Base-by-base conservation (phyloP, 2,888 invertebrate genomes). In the Cremastobaeus sp. region DNA sequence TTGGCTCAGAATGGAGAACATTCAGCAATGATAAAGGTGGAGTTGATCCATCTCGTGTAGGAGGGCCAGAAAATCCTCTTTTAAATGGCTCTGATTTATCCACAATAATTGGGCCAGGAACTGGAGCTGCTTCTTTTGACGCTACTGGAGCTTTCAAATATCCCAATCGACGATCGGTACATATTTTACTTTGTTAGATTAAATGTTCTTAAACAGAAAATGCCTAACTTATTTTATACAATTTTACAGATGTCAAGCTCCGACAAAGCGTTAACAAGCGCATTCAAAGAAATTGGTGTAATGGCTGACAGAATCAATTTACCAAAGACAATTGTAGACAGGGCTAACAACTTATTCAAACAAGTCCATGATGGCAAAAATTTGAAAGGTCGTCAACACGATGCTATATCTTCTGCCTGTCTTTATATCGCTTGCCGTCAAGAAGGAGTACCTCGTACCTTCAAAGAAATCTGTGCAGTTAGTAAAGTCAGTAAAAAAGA, bases 1-100 rank as follows among this genome's bases (percentile, higher is more conserved):
- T 99, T n/a, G 98, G 99, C 28, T 98, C 99, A 2, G 99, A 99
- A 89, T 99, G 99, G 99, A 92, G 99, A 87, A 99, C 99, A 69
- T 99, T 99, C 89, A 98, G 97, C 84, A 99, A 99, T 88, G 99
- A 99, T 86, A 98, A 98, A 85, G 93, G 94, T 55, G 95, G 96
- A 5, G 96, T 96, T 0, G 99, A 99, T 89, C 98, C 99, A 2
- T 98, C 98, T 89, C 98, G 99, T 94, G 99, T 99, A 76, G 99
- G 99, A 90, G 98, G 98, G 0, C 97, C 99, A 0, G 99, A 99
- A 90, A 99, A 99, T 89, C 96, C 97, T 0, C 89, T 99, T 1
- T 90, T 99, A 0, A 96, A 95, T 81, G 98, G 99, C 0, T 95
- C 97, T 37, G 99, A 99, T 88, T 90, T 99, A 18, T 97, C 98